Base-by-base conservation (phyloP, 2,113 vertebrate genomes). In the Lepus americanus region DNA sequence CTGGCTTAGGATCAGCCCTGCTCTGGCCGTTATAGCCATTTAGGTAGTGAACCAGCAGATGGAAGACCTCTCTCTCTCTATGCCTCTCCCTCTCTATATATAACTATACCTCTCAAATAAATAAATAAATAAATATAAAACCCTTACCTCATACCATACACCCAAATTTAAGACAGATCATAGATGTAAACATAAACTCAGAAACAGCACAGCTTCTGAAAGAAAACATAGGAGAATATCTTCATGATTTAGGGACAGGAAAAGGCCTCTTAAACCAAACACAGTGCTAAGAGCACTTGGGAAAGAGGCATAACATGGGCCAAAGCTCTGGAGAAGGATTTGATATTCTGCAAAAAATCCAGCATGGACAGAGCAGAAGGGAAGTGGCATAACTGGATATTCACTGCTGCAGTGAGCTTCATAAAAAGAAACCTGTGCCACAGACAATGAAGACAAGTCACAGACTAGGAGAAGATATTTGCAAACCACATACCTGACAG, bases 191-290 rank as follows among this genome's bases (percentile, higher is more conserved):
- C 23, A 72, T 59, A 87, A 90, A 83, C 31, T 64, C 70, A 39
- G 89, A 82, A 95, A 73, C 9, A 82, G 63, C 74, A 86, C 49
- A 88, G 19, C 22, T 89, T 89, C 36, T 61, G 64, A 92, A 87
- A 80, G 9, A 87, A 89, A 87, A 70, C 2, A 44, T 13, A 85
- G 6, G 25, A 67, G 53, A 87, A 64, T 8, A 79, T 76, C 86
- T 70, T 77, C 29, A n/a, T 66, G 59, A 91, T 87, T 87, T 89
- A 36, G 49, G n/a, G n/a, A 19, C 53, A 55, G 49, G 9, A 31
- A 76, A 87, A 85, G 36, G 76, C 53, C 93, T 95, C 51, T 64
- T 51, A 89, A 33, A 59, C 33, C n/a, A 79, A 27, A 72, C 29
- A 64, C 55, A 84, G 63, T n/a, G 1, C 6, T 31, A 78, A 79